Conservation (phyloP, 2,797 vertebrate species). For the Alca torda region DNA sequence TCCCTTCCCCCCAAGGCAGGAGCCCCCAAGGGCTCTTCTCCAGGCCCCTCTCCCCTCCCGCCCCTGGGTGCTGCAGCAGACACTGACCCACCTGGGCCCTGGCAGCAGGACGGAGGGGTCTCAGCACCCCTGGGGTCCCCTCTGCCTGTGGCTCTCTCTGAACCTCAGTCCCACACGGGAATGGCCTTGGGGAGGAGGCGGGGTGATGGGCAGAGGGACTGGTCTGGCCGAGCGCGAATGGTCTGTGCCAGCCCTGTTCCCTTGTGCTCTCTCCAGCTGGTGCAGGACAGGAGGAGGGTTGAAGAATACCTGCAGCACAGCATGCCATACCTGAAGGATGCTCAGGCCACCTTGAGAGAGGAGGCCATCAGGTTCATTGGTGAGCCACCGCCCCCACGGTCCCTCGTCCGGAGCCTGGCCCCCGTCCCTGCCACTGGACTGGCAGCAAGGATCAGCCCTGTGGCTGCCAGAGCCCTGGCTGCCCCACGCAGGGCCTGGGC, state of each 20-base stretch:
- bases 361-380: neutral
- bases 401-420: neutral
- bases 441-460: neutral
- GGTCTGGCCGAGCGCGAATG: neutral
- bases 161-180: too few species aligned
- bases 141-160: too few species aligned
- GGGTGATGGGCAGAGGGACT: neutral
- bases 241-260: too few species aligned
- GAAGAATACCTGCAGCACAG: neutral
- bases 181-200: neutral
- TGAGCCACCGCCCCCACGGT: neutral
- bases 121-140: neutral
- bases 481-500: too few species aligned
- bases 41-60: neutral
- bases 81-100: too few species aligned
- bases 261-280: neutral
- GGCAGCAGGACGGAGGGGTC: too few species aligned
- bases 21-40: neutral
- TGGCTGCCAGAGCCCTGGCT: neutral
- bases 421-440: neutral
- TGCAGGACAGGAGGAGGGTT: neutral
- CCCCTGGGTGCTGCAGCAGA: too few species aligned
- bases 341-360: neutral
- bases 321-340: neutral
- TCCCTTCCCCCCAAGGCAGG: neutral